Evolutionary conservation across 1,140 invertebrate genomes (phyloP), one percentile per base, ranked within the genome.

Genomic region (Drosophila biarmipes): DNA sequence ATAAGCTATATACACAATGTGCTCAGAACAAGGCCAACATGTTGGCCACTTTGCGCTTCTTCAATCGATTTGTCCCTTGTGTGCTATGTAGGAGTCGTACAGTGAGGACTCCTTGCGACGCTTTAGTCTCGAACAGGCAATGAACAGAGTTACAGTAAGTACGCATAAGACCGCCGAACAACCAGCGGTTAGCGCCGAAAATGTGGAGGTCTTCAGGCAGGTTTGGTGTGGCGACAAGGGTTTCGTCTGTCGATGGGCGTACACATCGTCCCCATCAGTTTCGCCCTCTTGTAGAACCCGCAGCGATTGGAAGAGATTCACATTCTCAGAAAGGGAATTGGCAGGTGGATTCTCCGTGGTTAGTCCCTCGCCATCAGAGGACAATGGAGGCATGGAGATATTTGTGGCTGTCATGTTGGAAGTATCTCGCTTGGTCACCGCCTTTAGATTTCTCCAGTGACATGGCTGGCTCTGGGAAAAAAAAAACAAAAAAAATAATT

Each of bases 361-460:
- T 2, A 49, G 62, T 11, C 58, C 49, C 6, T 78, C 74, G n/a
- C 35, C 75, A 27, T 61, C 78, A 62, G 69, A 52, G 0, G 66
- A 38, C 2, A 80, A 21, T 5, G 89, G 78, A 0, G 81, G 78
- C 38, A 78, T 29, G 5, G 72, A 55, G 14, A 69, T 58, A 55
- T 89, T 89, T 11, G 84, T 80, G 15, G 77, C 62, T n/a, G 90
- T 84, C 54, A 71, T 92, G 75, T 74, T 93, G 63, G 78, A 93
- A 71, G 91, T 92, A 68, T 92, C 95, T 61, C 96, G 94, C 81
- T 96, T 96, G 6, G 93, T 93, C 15, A 97, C 94, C 55, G 94
- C 95, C 90, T 97, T 97, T 54, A 96, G 94, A 80, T 97, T 98
- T 68, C 97, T 94, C 97, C 97, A 98, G 91, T 98, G 97, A 90